These are phyloP conservation scores for Ginglymostoma cirratum DNA, from an alignment of 2,113 vertebrate genomes.

Conservation along the genomic window DNA sequence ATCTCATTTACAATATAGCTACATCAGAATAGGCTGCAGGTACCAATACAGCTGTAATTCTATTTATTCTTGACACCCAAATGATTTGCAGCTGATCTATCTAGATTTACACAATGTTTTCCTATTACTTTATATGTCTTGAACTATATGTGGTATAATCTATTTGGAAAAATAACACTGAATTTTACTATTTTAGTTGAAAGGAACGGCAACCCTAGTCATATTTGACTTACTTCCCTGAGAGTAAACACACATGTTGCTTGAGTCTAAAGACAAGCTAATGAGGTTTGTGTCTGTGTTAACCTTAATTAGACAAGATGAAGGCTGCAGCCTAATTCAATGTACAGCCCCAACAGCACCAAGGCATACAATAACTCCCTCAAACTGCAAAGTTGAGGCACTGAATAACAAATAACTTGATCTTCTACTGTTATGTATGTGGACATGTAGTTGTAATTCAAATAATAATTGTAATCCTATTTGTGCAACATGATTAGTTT, in stretches of 20 bases:
- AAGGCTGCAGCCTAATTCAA: neutral
- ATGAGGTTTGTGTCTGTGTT: conserved; percentile 10
- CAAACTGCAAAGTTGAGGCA: neutral
- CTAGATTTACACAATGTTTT: neutral
- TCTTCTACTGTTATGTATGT: neutral
- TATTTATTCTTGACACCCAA: neutral
- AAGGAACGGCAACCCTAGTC: neutral
- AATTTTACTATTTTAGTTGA: neutral
- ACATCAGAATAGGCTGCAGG: neutral
- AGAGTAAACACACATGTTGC: neutral
- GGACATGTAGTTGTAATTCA: neutral
- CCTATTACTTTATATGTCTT: neutral
- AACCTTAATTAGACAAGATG: conserved; percentile 4
- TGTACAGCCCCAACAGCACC: neutral
- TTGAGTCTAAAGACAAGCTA: neutral
- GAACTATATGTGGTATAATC: neutral
- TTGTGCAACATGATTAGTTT: neutral
- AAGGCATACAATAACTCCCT: neutral
- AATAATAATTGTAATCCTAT: neutral
- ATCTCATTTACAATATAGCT: neutral
- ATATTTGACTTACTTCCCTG: neutral
- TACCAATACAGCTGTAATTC: neutral
- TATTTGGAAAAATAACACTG: neutral
- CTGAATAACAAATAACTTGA: neutral
- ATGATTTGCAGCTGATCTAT: neutral